Base-by-base conservation (phyloP, 2,113 vertebrate species). In the Manacus vitellinus region DNA sequence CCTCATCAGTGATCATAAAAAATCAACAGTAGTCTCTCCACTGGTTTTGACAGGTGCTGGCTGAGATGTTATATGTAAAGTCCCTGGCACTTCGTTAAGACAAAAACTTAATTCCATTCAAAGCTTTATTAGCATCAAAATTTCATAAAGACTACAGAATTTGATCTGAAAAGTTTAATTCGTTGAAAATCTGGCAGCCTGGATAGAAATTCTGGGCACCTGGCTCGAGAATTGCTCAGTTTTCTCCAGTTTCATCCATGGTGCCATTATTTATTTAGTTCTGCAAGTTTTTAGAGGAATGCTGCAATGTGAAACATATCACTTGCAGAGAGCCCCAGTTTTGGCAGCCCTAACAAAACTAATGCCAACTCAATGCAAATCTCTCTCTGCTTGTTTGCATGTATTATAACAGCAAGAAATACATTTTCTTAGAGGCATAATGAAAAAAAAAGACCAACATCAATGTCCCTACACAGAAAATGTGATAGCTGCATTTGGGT, bases 221-320 rank as follows among this genome's bases (percentile, higher is more conserved):
- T 94, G 96, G 80, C 54, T 84, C 66, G 28, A 91, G 27, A 55
- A 75, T 18, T 77, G 76, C 86, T 95, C 73, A 46, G 41, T 94
- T 96, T 94, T 89, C 88, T 94, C 91, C 62, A 72, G 73, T 94
- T 96, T 94, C 94, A 91, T 83, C 79, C 73, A 94, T 0, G 6
- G 65, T 92, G 73, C 83, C 70, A 33, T 92, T 93, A 96, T 95
- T 96, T 96, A 94, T 96, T 96, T 95, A 94, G 96, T 96, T 95
- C 95, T 91, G 83, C 86, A 83, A 91, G 77, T 94, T 96, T 92
- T 81, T 41, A 82, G 80, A 90, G 94, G 85, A 96, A 94, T 87
- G 88, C 71, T 94, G 91, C 91, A 93, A 94, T 87, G 73, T 95
- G 94, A 95, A 96, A 95, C 92, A 41, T 76, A 95, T 94, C 85